Evolutionary conservation across 2,113 vertebrate genomes (phyloP).

Genomic region (Serinus canaria): DNA sequence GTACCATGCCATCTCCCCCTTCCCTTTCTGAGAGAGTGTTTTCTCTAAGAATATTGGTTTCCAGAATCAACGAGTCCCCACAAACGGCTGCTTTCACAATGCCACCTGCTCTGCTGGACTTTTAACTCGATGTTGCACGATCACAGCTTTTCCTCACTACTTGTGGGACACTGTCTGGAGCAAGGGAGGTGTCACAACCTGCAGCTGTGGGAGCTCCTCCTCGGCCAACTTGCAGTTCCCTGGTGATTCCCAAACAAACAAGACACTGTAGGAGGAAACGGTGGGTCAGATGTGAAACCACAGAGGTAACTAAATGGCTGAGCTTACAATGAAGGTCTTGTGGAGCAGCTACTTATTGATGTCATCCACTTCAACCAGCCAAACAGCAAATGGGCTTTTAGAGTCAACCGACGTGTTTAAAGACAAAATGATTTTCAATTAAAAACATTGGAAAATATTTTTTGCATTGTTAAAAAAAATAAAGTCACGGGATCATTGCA

Average conservation of each 20-base stretch:
- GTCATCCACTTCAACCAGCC: neutral
- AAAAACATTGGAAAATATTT: neutral
- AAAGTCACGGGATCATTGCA: neutral
- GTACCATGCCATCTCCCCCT: fast-evolving
- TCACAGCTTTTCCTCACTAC: neutral
- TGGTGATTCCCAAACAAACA: conserved; percentile 16
- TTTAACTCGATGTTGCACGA: fast-evolving
- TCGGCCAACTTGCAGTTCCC: neutral
- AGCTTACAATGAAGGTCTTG: neutral
- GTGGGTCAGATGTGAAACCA: conserved; percentile 29
- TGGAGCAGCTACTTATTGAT: neutral
- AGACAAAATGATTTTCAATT: neutral
- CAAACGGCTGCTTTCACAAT: neutral
- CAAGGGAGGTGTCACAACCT: neutral
- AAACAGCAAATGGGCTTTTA: neutral
- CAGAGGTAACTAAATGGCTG: neutral
- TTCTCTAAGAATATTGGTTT: neutral
- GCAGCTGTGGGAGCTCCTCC: neutral
- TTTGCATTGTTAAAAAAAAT: neutral
- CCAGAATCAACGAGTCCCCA: neutral
- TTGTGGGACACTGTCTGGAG: neutral
- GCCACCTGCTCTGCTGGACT: neutral
- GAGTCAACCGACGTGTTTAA: neutral
- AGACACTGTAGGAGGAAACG: neutral
- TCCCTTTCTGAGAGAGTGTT: neutral